Conservation (phyloP, 1,140 invertebrate genomes). For the Chironomus striatipennis region DNA sequence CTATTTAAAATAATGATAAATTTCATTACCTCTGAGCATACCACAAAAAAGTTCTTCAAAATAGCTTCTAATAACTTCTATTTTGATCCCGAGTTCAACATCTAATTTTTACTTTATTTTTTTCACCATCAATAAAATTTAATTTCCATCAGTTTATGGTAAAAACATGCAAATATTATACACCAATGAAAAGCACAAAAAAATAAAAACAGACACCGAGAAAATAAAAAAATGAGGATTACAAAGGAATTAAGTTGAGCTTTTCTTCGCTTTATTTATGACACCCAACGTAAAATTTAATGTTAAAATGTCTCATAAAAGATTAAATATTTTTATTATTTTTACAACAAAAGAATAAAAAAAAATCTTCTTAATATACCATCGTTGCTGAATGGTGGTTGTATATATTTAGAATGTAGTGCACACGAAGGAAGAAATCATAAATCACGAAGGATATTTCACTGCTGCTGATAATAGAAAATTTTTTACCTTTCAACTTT, state of each 20-base stretch:
- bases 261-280: conserved; percentile 19
- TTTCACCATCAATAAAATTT: too few species aligned
- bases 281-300: conserved; percentile 21
- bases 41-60: too few species aligned
- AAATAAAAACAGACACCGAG: not conserved
- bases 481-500: not conserved
- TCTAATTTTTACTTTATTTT: too few species aligned
- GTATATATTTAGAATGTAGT: not conserved
- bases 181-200: not conserved
- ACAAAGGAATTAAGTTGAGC: conserved; percentile 20
- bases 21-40: too few species aligned
- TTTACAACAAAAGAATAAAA: not conserved
- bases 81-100: too few species aligned
- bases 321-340: conserved; percentile 24
- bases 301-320: conserved; percentile 24
- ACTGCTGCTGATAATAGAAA: not conserved
- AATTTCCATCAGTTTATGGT: not conserved
- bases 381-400: too few species aligned
- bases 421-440: not conserved
- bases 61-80: too few species aligned
- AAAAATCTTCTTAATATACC: too few species aligned
- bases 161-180: conserved; percentile 12
- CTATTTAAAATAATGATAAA: too few species aligned
- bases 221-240: not conserved
- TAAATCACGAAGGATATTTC: not conserved